Base-by-base conservation (phyloP, 2,888 invertebrate species). In the Dryadula phaetusa region DNA sequence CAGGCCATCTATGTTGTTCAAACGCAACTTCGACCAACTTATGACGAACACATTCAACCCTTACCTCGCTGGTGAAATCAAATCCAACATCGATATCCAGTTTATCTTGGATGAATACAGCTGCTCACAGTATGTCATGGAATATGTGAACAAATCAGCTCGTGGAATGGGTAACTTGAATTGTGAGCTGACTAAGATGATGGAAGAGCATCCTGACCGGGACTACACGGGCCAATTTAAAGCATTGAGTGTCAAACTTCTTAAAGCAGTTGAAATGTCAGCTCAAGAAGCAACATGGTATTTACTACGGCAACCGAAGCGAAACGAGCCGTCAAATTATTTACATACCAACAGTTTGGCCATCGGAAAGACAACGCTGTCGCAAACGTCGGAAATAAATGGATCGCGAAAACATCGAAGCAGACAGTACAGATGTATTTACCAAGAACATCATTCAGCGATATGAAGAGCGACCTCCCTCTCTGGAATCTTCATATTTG, bases 371-470 rank as follows among this genome's bases (percentile, higher is more conserved):
- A 67, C 74, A 73, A 68, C 32, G 69, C 10, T 67, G 56, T 58
- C 70, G 72, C 84, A 89, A 87, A 75, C 76, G 82, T 67, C 62
- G 73, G 70, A 73, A 25, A 77, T 77, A 77, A 70, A 73, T 83
- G 61, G 46, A 46, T 20, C 46, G 20, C 4, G 73, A 70, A 63
- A 76, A 69, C 28, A 58, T 83, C 60, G 80, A 77, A 54, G 83
- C 74, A 66, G 76, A 82, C 75, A 77, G 74, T 58, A 80, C 78
- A 10, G 77, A 90, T 65, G 73, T 88, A 34, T 87, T 86, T 85
- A 85, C 80, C 67, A 81, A 84, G 66, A 82, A 86, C 75, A 83
- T 82, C 75, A 80, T 86, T 54, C 82, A 85, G 61, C 83, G 82
- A 62, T 88, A 88, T 71, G 78, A 87, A 74, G 76, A 82, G 74